These are phyloP conservation scores for Drosophila silvestris DNA, from an alignment of 2,888 invertebrate genomes.

Conservation along the genomic window DNA sequence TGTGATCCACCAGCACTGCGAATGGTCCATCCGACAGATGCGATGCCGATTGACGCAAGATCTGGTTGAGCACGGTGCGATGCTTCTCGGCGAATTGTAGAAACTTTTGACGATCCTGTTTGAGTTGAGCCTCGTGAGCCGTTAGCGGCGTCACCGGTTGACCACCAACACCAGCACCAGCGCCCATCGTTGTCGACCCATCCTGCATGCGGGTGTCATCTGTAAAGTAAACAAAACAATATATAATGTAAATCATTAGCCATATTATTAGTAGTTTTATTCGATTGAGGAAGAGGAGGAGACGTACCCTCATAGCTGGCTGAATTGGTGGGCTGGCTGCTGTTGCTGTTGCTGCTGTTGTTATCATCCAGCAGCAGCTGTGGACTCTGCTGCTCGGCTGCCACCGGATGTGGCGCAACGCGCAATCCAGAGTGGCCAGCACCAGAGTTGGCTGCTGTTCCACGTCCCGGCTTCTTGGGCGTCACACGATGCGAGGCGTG, in stretches of 20 bases:
- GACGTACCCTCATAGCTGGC: slow-evolving; percentile 54
- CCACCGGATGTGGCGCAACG: slow-evolving; percentile 21
- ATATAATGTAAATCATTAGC: background rate
- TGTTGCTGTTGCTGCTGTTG: slow-evolving; percentile 39
- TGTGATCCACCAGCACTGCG: slow-evolving; percentile 94
- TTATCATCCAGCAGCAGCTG: slow-evolving; percentile 37
- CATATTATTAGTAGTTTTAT: background rate
- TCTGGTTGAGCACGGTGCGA: slow-evolving; percentile 94
- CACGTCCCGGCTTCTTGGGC: slow-evolving; percentile 51
- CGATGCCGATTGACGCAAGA: slow-evolving; percentile 91
- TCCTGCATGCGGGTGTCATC: slow-evolving; percentile 65
- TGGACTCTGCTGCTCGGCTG: slow-evolving; percentile 38
- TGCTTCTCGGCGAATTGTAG: slow-evolving; percentile 95
- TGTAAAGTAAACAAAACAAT: background rate
- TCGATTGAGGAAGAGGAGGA: background rate
- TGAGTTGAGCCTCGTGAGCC: slow-evolving; percentile 67
- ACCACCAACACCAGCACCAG: slow-evolving; percentile 7
- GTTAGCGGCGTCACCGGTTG: slow-evolving; percentile 34
- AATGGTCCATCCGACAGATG: slow-evolving; percentile 95
- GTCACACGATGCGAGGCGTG: slow-evolving; percentile 88
- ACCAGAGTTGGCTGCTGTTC: background rate
- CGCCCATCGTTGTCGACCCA: slow-evolving; percentile 13
- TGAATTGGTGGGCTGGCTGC: slow-evolving; percentile 30
- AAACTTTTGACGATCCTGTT: slow-evolving; percentile 88
- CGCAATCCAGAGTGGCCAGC: slow-evolving; percentile 24